These are phyloP conservation scores for Delphinus delphis DNA, from an alignment of 2,113 vertebrate species.

Conservation along the genomic window DNA sequence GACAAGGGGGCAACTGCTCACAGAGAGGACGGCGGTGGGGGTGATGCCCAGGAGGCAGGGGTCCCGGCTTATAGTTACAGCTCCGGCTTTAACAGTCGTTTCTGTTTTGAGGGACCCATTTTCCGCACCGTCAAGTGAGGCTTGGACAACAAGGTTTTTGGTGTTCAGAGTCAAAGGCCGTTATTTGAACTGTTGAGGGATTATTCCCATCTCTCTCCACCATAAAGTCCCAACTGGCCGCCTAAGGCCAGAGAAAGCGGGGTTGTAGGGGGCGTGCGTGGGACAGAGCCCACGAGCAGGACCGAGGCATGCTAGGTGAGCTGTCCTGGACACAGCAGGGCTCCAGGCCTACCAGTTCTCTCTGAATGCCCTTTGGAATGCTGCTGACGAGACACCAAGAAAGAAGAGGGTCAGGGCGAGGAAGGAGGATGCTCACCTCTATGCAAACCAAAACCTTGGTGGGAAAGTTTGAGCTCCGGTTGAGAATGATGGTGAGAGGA, in stretches of 20 bases:
- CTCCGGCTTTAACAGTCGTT: not conserved
- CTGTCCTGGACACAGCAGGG: not conserved
- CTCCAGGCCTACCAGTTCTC: not conserved
- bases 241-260: not conserved
- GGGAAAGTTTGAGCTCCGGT: not conserved
- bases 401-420: not conserved
- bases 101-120: not conserved
- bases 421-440: not conserved
- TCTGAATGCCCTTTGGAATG: not conserved
- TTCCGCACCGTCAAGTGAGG: not conserved
- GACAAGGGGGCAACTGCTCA: not conserved
- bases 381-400: not conserved
- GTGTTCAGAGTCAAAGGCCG: not conserved
- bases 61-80: no score
- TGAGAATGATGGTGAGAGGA: not conserved
- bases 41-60: not conserved
- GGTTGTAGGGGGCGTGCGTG: rapidly evolving
- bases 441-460: not conserved
- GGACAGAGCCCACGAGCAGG: not conserved
- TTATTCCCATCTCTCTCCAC: not conserved
- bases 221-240: not conserved
- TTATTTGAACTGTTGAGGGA: not conserved
- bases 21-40: not conserved
- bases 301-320: rapidly evolving
- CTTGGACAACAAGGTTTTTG: not conserved